Percentiles rank a stretch among this genome's conserved stretches.
Evolutionary conservation across 2,797 vertebrate species (phyloP).

Genomic region (Sebastes hubbsi): DNA sequence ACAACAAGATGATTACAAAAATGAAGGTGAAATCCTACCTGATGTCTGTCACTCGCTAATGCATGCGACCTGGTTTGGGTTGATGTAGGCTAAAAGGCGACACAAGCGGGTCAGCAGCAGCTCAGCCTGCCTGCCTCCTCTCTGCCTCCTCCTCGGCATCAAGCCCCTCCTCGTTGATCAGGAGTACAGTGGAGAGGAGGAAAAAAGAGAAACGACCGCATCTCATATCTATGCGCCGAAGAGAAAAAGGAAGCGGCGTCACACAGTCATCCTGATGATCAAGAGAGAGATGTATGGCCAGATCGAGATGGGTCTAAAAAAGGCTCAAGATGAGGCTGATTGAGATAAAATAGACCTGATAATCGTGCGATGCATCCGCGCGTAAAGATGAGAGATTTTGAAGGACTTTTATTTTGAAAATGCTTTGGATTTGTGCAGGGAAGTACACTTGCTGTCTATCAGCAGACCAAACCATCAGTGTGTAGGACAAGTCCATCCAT

Average conservation of each 20-base stretch:
- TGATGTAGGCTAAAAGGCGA: conserved; percentile 63
- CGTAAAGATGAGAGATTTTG: neutral
- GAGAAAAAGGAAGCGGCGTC: conserved; percentile 69
- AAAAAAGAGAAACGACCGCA: conserved; percentile 16
- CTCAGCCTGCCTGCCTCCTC: conserved; percentile 30
- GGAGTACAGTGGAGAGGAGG: conserved; percentile 62
- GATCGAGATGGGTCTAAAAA: conserved; percentile 2
- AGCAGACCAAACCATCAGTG: neutral
- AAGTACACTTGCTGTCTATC: neutral
- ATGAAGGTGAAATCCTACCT: conserved; percentile 77
- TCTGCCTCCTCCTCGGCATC: conserved; percentile 69
- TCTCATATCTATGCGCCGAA: conserved; percentile 49
- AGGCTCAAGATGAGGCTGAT: neutral
- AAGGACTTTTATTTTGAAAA: conserved; percentile 44
- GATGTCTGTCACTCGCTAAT: conserved; percentile 73
- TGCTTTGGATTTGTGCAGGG: conserved; percentile 22
- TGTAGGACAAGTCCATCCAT: neutral
- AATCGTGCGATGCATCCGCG: neutral
- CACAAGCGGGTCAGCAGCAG: conserved; percentile 69
- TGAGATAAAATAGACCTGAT: neutral
- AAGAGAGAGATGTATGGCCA: too few species aligned
- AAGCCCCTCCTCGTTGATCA: conserved; percentile 84
- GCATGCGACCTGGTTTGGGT: conserved; percentile 76
- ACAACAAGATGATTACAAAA: neutral
- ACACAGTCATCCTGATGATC: conserved; percentile 33